Conservation (phyloP, 2,113 vertebrate genomes). For the Gulo gulo region DNA sequence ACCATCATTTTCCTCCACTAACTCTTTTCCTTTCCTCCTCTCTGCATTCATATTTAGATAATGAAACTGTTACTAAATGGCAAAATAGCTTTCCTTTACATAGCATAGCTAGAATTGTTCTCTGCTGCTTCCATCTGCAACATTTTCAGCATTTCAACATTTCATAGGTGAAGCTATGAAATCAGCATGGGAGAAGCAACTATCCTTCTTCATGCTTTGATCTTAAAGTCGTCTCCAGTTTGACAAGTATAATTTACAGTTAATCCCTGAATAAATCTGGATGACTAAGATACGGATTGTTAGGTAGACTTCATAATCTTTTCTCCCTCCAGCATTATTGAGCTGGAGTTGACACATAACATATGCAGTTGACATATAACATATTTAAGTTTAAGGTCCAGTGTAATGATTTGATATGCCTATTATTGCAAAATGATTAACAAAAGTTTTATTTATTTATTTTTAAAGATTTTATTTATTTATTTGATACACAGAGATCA, state of each 20-base stretch:
- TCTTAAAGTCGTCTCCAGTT: neutral
- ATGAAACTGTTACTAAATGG: neutral
- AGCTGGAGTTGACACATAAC: neutral
- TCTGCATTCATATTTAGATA: conserved; percentile 24
- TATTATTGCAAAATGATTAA: neutral
- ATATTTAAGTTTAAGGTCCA: neutral
- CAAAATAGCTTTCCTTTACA: conserved; percentile 43
- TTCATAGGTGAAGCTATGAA: conserved; percentile 24
- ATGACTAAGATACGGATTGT: neutral
- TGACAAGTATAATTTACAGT: neutral
- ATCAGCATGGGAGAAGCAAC: neutral
- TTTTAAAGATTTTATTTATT: no score
- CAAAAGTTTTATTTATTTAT: neutral
- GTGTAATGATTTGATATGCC: neutral
- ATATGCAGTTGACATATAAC: neutral
- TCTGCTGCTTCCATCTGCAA: neutral
- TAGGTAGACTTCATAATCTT: neutral
- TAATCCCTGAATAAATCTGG: neutral
- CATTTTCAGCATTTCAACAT: conserved; percentile 26
- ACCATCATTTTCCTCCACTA: neutral
- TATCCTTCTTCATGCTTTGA: neutral
- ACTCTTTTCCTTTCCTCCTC: neutral
- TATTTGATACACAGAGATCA: no score
- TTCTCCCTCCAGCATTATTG: neutral
- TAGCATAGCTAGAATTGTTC: conserved; percentile 1